Conservation (phyloP, 2,113 vertebrate species). For the Irena cyanogastra region DNA sequence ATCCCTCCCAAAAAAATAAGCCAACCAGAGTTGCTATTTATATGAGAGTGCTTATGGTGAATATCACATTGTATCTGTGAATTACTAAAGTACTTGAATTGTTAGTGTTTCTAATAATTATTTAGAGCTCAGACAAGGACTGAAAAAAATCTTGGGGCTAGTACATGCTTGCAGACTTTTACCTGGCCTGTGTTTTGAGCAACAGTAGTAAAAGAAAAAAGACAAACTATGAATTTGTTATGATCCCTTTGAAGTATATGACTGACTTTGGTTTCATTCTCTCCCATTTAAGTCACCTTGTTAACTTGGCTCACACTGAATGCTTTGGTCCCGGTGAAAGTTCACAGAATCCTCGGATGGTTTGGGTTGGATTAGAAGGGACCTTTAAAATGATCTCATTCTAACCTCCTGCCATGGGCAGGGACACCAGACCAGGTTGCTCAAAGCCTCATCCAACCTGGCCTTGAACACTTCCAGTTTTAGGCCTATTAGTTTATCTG, state of each 20-base stretch:
- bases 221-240: background rate
- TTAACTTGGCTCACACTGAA: background rate
- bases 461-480: background rate
- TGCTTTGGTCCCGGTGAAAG: background rate
- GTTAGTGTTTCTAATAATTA: background rate
- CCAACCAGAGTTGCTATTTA: background rate
- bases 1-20: background rate
- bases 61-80: background rate
- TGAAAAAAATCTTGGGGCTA: background rate
- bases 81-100: background rate
- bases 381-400: background rate
- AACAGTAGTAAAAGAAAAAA: background rate
- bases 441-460: background rate
- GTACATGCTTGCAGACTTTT: background rate
- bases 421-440: background rate
- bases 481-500: background rate
- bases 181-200: background rate
- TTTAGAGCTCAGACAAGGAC: background rate
- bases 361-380: background rate
- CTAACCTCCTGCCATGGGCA: background rate
- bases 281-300: background rate
- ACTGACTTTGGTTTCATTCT: background rate
- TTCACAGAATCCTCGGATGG: background rate
- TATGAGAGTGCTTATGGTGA: background rate
- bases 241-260: background rate